Percentiles rank a stretch among this genome's conserved stretches.
phyloP scores from a whole-genome alignment of 2,888 invertebrate genomes.

The Agrotis exclamationis region DNA sequence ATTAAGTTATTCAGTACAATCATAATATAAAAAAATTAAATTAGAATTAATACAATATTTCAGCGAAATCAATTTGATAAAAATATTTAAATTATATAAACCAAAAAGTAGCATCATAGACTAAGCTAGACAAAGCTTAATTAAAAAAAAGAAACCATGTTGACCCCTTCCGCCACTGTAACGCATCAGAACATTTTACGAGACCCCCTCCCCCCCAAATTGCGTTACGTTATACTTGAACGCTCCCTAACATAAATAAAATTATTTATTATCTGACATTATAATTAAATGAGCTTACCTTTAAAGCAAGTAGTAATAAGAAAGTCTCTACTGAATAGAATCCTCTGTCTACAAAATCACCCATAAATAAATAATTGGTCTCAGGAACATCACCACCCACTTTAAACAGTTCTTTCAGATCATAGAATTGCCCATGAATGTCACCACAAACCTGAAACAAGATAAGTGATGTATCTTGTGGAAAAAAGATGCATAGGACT shows the following conservation, averaged over 20 bases:
- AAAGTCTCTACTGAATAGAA: conserved; percentile 99
- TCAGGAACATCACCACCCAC: conserved; percentile 99
- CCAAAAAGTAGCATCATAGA: too few relatives aligned
- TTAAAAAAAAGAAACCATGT: too few relatives aligned
- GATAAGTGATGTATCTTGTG: neutral
- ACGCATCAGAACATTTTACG: too few relatives aligned
- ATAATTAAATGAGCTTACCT: conserved; percentile 91
- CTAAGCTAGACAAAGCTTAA: too few relatives aligned
- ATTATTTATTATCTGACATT: neutral
- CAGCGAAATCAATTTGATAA: too few relatives aligned
- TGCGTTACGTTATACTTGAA: too few relatives aligned
- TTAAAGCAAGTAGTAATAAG: conserved; percentile 98
- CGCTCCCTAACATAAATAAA: neutral
- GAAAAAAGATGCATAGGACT: neutral
- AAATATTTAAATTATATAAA: too few relatives aligned
- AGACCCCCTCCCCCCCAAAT: too few relatives aligned
- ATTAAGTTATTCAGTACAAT: too few relatives aligned
- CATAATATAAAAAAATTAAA: too few relatives aligned
- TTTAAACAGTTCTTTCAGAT: conserved; percentile 98
- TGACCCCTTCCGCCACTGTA: too few relatives aligned
- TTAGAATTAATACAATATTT: too few relatives aligned
- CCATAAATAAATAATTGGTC: conserved; percentile 99
- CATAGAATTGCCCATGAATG: conserved; percentile 99
- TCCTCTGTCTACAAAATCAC: conserved; percentile 99
- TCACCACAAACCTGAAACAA: conserved; percentile 98